These are phyloP conservation scores for Rallus crepitans DNA, from an alignment of 2,797 vertebrate genomes.

Conservation along the genomic window DNA sequence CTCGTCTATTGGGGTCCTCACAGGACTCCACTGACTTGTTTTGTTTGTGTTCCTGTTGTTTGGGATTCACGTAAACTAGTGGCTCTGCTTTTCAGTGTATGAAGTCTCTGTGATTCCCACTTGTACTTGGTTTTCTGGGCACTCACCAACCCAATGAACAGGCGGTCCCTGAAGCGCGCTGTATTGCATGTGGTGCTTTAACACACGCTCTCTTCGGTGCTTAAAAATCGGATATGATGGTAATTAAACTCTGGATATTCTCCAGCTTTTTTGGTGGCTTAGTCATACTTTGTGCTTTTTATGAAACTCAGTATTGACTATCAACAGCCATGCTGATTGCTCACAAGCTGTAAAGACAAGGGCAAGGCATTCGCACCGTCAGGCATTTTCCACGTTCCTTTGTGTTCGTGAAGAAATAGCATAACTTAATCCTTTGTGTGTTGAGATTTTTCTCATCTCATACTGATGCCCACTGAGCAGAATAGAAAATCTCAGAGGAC, in stretches of 20 bases:
- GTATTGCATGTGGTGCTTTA: background rate
- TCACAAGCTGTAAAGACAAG: constrained; percentile 2
- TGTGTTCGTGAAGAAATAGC: background rate
- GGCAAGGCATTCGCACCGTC: background rate
- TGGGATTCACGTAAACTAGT: background rate
- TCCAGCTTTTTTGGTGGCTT: constrained; percentile 28
- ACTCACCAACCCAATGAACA: background rate
- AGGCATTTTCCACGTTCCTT: background rate
- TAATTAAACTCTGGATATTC: constrained; percentile 45
- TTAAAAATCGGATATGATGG: constrained; percentile 9
- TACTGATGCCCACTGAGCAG: background rate
- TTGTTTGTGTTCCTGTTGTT: background rate
- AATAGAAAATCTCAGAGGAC: background rate
- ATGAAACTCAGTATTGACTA: background rate
- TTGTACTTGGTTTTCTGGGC: background rate
- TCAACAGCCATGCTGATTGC: background rate
- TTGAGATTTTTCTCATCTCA: background rate
- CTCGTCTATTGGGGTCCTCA: background rate
- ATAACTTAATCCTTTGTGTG: background rate
- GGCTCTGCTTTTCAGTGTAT: background rate
- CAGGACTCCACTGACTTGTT: background rate
- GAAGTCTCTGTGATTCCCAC: background rate
- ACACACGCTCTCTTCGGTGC: constrained; percentile 46
- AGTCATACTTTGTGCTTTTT: constrained; percentile 5
- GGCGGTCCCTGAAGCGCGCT: background rate